phyloP scores from a whole-genome alignment of 2,113 vertebrate species.

The Rhinoderma darwinii region DNA sequence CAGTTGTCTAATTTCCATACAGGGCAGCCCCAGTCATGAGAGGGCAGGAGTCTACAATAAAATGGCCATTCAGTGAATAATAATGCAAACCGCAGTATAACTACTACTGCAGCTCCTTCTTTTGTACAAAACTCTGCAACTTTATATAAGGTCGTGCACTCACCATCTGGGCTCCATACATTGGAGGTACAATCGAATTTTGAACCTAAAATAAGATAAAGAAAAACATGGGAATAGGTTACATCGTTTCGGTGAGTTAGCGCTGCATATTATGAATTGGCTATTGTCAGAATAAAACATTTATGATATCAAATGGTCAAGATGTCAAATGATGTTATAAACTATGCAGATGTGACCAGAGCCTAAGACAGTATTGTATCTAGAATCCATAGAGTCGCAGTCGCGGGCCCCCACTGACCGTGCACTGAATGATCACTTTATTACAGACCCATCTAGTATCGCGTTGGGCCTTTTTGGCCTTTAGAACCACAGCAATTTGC shows the following conservation, averaged over 20 bases:
- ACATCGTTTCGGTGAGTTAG: neutral
- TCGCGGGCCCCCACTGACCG: too few species aligned
- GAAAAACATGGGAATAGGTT: neutral
- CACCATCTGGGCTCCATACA: neutral
- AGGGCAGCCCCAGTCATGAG: too few species aligned
- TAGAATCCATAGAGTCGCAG: neutral
- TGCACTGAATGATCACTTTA: too few species aligned
- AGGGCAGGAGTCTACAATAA: too few species aligned
- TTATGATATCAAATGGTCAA: neutral
- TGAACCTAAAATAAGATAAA: neutral
- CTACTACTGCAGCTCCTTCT: neutral
- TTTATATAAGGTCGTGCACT: neutral
- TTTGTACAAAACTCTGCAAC: neutral
- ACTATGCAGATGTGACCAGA: neutral
- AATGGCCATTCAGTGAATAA: too few species aligned
- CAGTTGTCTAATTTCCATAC: too few species aligned
- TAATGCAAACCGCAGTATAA: neutral
- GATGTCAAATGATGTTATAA: neutral
- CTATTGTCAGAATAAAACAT: neutral
- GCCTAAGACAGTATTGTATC: neutral
- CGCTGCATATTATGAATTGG: neutral
- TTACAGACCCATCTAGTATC: too few species aligned
- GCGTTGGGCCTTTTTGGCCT: too few species aligned
- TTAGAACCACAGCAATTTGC: too few species aligned
- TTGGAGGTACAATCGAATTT: constrained; percentile 12